Evolutionary conservation across 2,113 vertebrate genomes (phyloP).

Genomic region (Corvus cornix): DNA sequence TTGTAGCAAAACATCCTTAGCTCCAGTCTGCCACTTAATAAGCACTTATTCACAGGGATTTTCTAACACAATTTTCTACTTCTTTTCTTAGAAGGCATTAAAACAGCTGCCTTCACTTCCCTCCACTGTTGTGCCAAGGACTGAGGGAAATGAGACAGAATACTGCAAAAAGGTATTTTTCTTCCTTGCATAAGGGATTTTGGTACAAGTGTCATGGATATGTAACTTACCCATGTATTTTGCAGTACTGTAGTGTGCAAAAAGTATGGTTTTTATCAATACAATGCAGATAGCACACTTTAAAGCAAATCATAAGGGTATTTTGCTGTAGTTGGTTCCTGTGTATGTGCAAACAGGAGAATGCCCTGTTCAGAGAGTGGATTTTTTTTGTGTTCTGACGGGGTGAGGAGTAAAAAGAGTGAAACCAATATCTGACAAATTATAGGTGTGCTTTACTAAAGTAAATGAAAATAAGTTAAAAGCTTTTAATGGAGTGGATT

Average conservation of each 20-base stretch:
- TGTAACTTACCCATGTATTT: background rate
- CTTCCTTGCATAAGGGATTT: background rate
- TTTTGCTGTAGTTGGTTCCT: background rate
- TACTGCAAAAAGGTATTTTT: slow-evolving; percentile 71
- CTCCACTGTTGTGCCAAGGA: slow-evolving; percentile 40
- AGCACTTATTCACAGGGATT: background rate
- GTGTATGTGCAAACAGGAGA: background rate
- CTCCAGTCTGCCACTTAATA: background rate
- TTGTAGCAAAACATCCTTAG: background rate
- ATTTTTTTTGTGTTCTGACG: background rate
- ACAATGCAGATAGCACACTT: background rate
- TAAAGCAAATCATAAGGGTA: background rate
- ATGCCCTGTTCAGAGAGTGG: background rate
- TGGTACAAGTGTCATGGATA: background rate
- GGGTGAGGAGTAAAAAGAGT: background rate
- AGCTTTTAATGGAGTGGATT: background rate
- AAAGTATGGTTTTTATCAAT: background rate
- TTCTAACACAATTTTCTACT: background rate
- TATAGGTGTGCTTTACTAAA: background rate
- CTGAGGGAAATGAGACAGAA: slow-evolving; percentile 67
- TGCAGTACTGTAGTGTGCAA: background rate
- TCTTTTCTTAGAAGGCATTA: slow-evolving; percentile 39
- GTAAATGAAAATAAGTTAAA: background rate
- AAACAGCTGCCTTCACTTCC: slow-evolving; percentile 44
- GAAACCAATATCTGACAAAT: background rate